phyloP scores from a whole-genome alignment of 2,888 invertebrate genomes.

The Thymelicus acteon region DNA sequence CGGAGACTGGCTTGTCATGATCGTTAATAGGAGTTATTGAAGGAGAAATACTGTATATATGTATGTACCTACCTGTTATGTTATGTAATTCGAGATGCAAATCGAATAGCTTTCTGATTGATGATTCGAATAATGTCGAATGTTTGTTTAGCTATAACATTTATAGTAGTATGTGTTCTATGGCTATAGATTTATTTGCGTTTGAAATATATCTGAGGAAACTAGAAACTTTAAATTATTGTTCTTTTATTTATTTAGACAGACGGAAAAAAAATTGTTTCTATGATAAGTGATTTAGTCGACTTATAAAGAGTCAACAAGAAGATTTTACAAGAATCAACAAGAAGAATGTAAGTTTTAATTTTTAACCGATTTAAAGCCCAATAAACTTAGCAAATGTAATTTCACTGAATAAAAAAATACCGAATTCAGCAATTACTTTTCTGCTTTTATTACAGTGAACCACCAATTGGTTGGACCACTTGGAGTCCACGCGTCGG shows the following conservation, averaged over 20 bases:
- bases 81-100: background rate
- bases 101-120: too few species aligned
- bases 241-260: too few species aligned
- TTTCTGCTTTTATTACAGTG: conserved; percentile 27
- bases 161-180: too few species aligned
- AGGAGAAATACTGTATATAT: background rate
- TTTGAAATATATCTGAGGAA: too few species aligned
- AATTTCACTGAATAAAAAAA: conserved; percentile 16
- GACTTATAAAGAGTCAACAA: background rate
- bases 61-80: background rate
- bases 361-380: background rate
- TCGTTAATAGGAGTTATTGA: conserved; percentile 5
- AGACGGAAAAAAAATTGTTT: too few species aligned
- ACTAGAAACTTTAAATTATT: too few species aligned
- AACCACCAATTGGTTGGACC: conserved; percentile 22
- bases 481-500: conserved; percentile 29
- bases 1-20: background rate
- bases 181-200: too few species aligned
- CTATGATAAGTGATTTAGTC: too few species aligned
- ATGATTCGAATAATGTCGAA: too few species aligned
- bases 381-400: background rate
- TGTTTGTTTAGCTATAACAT: too few species aligned
- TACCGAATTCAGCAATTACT: conserved; percentile 26
- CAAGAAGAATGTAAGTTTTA: background rate
- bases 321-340: too few species aligned